phyloP scores from a whole-genome alignment of 2,888 invertebrate species.

The Trichacis sp. region DNA sequence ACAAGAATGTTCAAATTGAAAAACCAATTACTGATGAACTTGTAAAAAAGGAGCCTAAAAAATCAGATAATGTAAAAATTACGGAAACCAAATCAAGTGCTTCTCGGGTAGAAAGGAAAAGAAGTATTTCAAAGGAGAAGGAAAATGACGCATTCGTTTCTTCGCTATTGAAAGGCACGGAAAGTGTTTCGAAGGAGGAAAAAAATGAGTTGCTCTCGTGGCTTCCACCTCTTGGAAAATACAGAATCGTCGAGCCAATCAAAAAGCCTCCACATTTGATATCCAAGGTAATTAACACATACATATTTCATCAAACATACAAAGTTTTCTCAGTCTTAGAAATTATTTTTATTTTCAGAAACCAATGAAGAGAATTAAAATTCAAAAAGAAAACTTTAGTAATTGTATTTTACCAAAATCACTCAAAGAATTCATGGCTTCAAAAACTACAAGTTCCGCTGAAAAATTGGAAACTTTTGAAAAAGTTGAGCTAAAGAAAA shows the following conservation, averaged over 20 bases:
- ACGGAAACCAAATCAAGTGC: constrained; percentile 13
- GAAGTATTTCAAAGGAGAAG: constrained; percentile 12
- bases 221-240: constrained; percentile 67
- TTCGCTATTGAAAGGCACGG: not conserved
- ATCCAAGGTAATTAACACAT: constrained; percentile 78
- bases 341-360: constrained; percentile 67
- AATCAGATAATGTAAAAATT: constrained; percentile 12
- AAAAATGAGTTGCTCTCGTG: constrained; percentile 64
- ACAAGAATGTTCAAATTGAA: constrained; percentile 26
- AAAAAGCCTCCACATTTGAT: constrained; percentile 76
- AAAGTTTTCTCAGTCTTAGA: too few species aligned
- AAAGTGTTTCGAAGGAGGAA: not conserved
- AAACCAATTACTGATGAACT: constrained; percentile 48
- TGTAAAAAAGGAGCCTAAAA: constrained; percentile 21
- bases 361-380: constrained; percentile 71
- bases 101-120: constrained; percentile 24
- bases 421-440: constrained; percentile 13
- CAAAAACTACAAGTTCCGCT: too few species aligned
- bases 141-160: not conserved
- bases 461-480: too few species aligned
- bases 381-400: constrained; percentile 65
- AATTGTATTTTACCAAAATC: constrained; percentile 22
- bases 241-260: constrained; percentile 69
- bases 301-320: too few species aligned
- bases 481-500: too few species aligned